These are phyloP conservation scores for Phylloscopus whistleri DNA, from an alignment of 2,113 vertebrate species.

Conservation along the genomic window DNA sequence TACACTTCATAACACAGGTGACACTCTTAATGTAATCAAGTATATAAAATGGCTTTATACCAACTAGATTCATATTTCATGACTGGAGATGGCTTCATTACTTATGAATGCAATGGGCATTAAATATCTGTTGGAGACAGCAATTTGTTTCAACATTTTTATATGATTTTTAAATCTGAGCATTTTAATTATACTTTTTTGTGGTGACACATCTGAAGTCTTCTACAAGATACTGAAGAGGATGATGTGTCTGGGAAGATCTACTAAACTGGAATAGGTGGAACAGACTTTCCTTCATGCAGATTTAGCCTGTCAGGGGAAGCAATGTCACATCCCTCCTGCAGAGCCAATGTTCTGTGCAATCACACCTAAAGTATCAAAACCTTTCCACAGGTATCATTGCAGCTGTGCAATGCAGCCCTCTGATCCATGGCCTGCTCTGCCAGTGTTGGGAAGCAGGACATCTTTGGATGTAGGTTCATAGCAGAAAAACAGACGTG, in stretches of 20 bases:
- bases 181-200: conserved; percentile 13
- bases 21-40: conserved; percentile 19
- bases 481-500: neutral
- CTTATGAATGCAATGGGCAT: neutral
- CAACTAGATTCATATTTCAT: conserved; percentile 31
- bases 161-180: neutral
- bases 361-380: neutral
- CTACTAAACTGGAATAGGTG: neutral
- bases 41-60: conserved; percentile 20
- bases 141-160: conserved; percentile 36
- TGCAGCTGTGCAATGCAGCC: neutral
- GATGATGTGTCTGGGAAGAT: neutral
- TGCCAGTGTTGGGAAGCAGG: fast-evolving
- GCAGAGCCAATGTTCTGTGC: neutral
- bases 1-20: neutral
- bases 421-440: neutral
- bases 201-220: neutral
- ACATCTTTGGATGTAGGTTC: neutral
- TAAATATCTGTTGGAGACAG: neutral
- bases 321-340: neutral
- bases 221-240: neutral
- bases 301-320: neutral
- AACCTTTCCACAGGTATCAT: neutral
- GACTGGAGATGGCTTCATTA: conserved; percentile 52
- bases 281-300: neutral